A percentile compares a stretch with the other conserved stretches of the same genome.
These are phyloP conservation scores for Dryomyza anilis DNA, from an alignment of 2,888 invertebrate species.

Conservation along the genomic window DNA sequence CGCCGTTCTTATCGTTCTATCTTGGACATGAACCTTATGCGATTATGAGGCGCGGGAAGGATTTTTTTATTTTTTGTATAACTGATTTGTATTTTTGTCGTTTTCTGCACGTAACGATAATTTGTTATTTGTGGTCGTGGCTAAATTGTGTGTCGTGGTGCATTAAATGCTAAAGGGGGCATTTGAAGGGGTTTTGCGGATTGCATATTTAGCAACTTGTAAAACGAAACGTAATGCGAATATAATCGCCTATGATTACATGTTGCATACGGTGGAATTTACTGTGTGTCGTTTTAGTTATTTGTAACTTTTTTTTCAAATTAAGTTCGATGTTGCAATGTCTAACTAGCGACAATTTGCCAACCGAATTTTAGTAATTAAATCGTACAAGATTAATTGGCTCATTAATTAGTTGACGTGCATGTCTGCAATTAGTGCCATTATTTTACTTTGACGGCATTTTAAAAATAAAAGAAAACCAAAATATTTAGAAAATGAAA, in stretches of 20 bases:
- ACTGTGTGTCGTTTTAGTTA: neutral
- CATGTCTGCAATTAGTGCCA: neutral
- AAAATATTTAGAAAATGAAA: too few relatives aligned
- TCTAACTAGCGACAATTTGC: neutral
- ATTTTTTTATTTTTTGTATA: too few relatives aligned
- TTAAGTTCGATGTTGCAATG: too few relatives aligned
- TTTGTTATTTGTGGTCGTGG: neutral
- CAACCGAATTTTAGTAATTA: neutral
- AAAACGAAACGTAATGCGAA: conserved; percentile 31
- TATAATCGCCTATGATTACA: conserved; percentile 31
- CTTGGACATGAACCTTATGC: conserved; percentile 32
- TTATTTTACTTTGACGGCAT: too few relatives aligned
- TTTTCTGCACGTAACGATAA: neutral
- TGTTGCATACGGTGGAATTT: neutral
- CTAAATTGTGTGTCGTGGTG: neutral
- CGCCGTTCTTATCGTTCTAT: conserved; percentile 33
- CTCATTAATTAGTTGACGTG: neutral
- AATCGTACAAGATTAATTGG: neutral
- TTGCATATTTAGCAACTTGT: neutral
- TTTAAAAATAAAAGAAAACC: too few relatives aligned
- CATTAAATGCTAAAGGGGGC: neutral
- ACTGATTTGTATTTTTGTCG: conserved; percentile 1
- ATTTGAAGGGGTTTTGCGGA: neutral
- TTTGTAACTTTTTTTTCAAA: neutral
- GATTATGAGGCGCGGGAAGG: too few relatives aligned